Evolutionary conservation across 2,888 invertebrate species (phyloP), one percentile per base, ranked within the genome.

Genomic region (Ecliptopera silaceata): DNA sequence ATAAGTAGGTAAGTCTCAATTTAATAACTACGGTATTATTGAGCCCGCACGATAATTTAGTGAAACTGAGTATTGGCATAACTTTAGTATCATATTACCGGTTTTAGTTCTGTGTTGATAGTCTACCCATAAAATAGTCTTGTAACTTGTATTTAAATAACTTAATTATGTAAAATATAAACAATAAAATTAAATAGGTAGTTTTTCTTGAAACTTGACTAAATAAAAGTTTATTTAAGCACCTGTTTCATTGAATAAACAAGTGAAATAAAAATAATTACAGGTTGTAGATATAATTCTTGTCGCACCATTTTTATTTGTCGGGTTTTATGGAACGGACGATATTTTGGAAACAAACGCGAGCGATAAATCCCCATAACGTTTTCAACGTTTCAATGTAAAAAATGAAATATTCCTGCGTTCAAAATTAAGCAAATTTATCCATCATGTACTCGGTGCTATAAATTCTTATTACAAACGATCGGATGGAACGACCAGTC

Each of bases 381-480:
- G 55, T 39, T 64, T 58, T 36, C 56, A 57, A 59, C 47, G 49
- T 54, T 59, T 46, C 52, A 49, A 32, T 42, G 48, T 51, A 20
- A 48, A 51, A 49, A 51, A 56, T 51, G 39, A 44, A 59, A 44
- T 52, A 56, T 59, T 61, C 59, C 59, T 51, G 51, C 57, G 61
- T 61, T 54, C 62, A 66, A 64, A 65, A 62, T 68, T 61, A 68
- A 69, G 64, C 66, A 65, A 72, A 69, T 75, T 66, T 68, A 69
- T 68, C 70, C 69, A 68, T 73, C 66, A 70, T 66, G 56, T 66
- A 59, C 64, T 62, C 53, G 54, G 62, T 46, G 54, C 64, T 54
- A 73, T 79, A 80, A 81, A 79, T 77, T 64, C 68, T 68, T 72
- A 75, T 77, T 76, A 80, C 69, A 69, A 73, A 72, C 68, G 72